A percentile compares a stretch with the other conserved stretches of the same genome.
phyloP scores from a whole-genome alignment of 1,140 invertebrate genomes.

The Orchestia grillus region DNA sequence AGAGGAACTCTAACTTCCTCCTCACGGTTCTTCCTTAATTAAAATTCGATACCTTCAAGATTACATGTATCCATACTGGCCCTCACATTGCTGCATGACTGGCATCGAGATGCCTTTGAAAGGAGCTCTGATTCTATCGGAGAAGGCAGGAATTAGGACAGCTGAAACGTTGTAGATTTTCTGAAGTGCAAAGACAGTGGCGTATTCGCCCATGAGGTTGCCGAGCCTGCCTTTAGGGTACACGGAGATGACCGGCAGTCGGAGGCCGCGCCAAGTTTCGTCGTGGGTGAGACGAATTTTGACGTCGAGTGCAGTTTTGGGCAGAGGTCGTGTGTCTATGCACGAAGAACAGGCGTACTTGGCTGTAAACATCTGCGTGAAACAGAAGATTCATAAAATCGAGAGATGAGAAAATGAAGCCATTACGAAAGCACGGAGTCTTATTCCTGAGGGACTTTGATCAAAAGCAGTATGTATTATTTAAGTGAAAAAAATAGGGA shows the following conservation, averaged over 20 bases:
- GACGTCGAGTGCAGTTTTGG: constrained; percentile 3
- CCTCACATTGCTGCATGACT: background rate
- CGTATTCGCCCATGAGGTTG: constrained; percentile 43
- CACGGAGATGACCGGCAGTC: background rate
- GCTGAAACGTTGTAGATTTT: background rate
- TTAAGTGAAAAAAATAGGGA: background rate
- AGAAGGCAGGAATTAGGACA: background rate
- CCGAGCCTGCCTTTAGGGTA: background rate
- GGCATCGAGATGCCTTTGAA: background rate
- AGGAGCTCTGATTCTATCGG: background rate
- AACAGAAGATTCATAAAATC: background rate
- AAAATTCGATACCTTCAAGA: no score
- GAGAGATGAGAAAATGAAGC: background rate
- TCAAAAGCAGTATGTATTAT: background rate
- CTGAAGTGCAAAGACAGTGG: background rate
- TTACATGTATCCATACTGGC: background rate
- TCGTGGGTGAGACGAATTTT: background rate
- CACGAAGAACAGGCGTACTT: constrained; percentile 6
- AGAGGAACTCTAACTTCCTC: no score
- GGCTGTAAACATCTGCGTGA: background rate
- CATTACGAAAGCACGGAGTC: background rate
- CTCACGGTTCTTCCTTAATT: background rate
- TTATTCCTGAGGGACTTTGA: background rate
- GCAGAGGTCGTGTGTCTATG: background rate
- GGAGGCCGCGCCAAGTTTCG: background rate